A percentile compares a stretch with the other conserved stretches of the same genome.
These are phyloP conservation scores for Excalfactoria chinensis DNA, from an alignment of 2,113 vertebrate species.

Conservation along the genomic window DNA sequence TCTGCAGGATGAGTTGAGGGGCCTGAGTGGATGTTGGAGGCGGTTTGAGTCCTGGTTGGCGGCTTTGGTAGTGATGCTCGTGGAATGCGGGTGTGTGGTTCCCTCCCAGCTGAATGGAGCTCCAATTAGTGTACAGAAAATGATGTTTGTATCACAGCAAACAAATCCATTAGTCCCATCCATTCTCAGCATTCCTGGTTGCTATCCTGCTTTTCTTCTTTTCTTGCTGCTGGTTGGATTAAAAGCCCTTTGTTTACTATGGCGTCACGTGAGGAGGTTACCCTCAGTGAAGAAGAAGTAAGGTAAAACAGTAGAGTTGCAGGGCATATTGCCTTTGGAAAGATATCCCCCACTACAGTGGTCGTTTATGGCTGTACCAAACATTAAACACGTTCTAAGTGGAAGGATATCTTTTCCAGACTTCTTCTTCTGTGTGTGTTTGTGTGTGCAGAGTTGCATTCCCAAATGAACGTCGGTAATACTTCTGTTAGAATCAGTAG, in stretches of 20 bases:
- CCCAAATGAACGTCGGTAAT: background rate
- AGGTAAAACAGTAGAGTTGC: constrained; percentile 77
- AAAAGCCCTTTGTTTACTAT: constrained; percentile 76
- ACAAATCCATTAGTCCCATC: background rate
- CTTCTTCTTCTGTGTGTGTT: background rate
- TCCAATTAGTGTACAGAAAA: background rate
- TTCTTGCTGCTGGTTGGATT: constrained; percentile 81
- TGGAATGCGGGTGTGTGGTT: too few relatives aligned
- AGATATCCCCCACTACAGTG: background rate
- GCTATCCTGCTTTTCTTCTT: constrained; percentile 77
- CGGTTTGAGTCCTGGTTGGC: too few relatives aligned
- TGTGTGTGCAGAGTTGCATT: background rate
- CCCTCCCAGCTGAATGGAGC: too few relatives aligned
- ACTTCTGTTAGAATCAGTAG: background rate
- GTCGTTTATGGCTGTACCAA: background rate
- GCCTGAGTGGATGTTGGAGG: too few relatives aligned
- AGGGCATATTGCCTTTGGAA: constrained; percentile 16
- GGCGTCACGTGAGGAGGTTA: constrained; percentile 80
- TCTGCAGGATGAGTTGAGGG: too few relatives aligned
- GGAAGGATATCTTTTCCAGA: constrained; percentile 31
- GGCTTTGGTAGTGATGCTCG: too few relatives aligned
- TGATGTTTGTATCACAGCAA: background rate
- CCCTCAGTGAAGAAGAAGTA: constrained; percentile 81
- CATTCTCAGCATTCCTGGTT: constrained; percentile 27
- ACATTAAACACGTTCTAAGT: background rate